Percentiles rank a stretch among this genome's conserved stretches.
These are phyloP conservation scores for Cirrhinus mrigala DNA, from an alignment of 2,797 vertebrate species.

Conservation along the genomic window DNA sequence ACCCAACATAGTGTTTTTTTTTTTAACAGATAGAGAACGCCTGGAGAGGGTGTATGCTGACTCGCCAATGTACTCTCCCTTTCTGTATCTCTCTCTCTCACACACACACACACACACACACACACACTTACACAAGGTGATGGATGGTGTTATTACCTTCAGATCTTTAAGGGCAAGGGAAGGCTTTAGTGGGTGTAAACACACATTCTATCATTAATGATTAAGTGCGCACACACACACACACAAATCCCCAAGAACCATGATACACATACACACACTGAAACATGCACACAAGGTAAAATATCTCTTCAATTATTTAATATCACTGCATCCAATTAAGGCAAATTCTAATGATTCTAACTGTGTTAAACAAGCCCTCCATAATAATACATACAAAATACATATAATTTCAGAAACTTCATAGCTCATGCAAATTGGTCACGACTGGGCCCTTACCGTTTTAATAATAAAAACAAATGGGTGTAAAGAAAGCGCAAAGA, in stretches of 20 bases:
- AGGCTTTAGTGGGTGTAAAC: constrained; percentile 56
- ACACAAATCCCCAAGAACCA: neutral
- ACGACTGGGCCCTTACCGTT: neutral
- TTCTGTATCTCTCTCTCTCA: constrained; percentile 2
- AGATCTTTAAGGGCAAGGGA: constrained; percentile 55
- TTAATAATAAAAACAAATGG: constrained; percentile 16
- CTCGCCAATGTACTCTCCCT: constrained; percentile 2
- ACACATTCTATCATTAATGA: constrained; percentile 61
- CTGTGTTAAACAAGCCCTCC: neutral
- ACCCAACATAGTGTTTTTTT: neutral
- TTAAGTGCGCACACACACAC: constrained; percentile 31
- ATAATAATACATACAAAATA: constrained; percentile 2
- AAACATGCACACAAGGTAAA: constrained; percentile 37
- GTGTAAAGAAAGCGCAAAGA: neutral
- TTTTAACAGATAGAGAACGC: constrained; percentile 13
- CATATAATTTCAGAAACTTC: neutral
- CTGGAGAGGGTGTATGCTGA: constrained; percentile 38
- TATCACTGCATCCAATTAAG: constrained; percentile 25
- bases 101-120: constrained; percentile 29
- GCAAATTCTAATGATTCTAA: constrained; percentile 4
- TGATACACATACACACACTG: constrained; percentile 15
- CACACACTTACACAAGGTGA: constrained; percentile 46
- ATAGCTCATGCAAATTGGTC: neutral
- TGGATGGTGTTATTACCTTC: constrained; percentile 61
- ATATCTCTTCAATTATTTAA: constrained; percentile 41